Evolutionary conservation across 2,888 invertebrate genomes (phyloP), one percentile per base, ranked within the genome.

Genomic region (Serrognathus titanus): DNA sequence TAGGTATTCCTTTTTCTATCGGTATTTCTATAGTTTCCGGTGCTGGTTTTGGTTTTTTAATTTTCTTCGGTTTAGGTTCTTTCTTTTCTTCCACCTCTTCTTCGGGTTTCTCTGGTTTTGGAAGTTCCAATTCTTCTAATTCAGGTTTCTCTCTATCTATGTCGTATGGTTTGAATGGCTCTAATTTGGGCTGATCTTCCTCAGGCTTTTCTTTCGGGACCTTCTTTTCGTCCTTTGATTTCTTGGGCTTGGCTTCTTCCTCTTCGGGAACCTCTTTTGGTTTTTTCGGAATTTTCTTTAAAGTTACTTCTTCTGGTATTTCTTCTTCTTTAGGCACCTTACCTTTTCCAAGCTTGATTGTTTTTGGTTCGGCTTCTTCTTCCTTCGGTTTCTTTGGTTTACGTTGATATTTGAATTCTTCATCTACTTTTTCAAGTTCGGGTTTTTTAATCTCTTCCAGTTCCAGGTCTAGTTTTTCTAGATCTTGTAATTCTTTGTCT

Each of bases 401-500:
- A 51, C 62, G 61, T 37, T 61, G 49, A 40, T 71, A 66, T 56
- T 67, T 68, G 50, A 68, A 71, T 51, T 69, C 67, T 52, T 74
- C 75, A 51, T 75, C 75, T 13, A 75, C 71, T 54, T 70, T 75
- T 63, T 76, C 76, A 37, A 74, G 58, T 60, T 71, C 72, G 54
- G 70, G 67, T 63, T 76, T 75, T 60, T 78, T 75, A 2, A 76
- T 62, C 55, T 80, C 77, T 8, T 78, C 76, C 8, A 76, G 67
- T 63, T 79, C 78, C 10, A 72, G 63, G 58, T 78, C 77, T 2
- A 79, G 64, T 66, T 77, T 75, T 66, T 80, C 81, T 41, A 81
- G 64, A 53, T 76, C 73, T 12, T 70, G 67, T 11, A 71, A 46
- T 53, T 75, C 75, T 48, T 76, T 69, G 55, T 74, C 75, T 59